Percentiles rank a stretch among this genome's conserved stretches.
phyloP scores from a whole-genome alignment of 2,888 invertebrate species.

The Heliconius sara region DNA sequence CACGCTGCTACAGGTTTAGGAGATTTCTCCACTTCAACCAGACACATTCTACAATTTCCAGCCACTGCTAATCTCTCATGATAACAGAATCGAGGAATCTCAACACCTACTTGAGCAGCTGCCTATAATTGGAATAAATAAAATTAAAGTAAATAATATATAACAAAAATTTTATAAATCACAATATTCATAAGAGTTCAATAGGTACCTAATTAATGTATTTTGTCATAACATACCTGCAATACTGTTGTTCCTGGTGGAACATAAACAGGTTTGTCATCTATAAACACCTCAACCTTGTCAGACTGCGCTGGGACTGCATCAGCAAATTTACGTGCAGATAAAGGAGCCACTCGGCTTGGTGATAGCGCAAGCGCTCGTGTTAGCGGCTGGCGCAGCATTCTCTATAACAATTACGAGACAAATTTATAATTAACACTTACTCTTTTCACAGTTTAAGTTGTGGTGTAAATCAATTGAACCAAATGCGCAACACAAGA shows the following conservation, averaged over 20 bases:
- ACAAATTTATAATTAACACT: slow-evolving; percentile 31
- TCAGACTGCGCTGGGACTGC: slow-evolving; percentile 85
- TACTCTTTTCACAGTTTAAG: not conserved
- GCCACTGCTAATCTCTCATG: slow-evolving; percentile 99
- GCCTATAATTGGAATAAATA: slow-evolving; percentile 85
- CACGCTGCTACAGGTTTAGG: slow-evolving; percentile 99
- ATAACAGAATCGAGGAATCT: slow-evolving; percentile 99
- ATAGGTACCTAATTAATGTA: not conserved
- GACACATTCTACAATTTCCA: slow-evolving; percentile 99
- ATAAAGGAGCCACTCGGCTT: slow-evolving; percentile 70
- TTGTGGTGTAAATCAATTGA: too few relatives aligned
- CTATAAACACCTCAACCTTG: slow-evolving; percentile 97
- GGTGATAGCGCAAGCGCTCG: slow-evolving; percentile 86
- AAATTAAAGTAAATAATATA: not conserved
- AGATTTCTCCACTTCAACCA: slow-evolving; percentile 99
- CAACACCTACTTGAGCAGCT: slow-evolving; percentile 96
- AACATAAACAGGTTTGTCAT: slow-evolving; percentile 97
- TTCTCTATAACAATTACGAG: slow-evolving; percentile 71
- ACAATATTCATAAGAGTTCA: not conserved
- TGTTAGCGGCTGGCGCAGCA: slow-evolving; percentile 90
- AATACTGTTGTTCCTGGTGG: slow-evolving; percentile 98
- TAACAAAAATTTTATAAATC: not conserved
- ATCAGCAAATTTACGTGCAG: slow-evolving; percentile 77
- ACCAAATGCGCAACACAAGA: not conserved
- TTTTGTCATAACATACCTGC: slow-evolving; percentile 85